Conservation (phyloP, 2,797 vertebrate genomes). For the Ctenosaura bakeri region DNA sequence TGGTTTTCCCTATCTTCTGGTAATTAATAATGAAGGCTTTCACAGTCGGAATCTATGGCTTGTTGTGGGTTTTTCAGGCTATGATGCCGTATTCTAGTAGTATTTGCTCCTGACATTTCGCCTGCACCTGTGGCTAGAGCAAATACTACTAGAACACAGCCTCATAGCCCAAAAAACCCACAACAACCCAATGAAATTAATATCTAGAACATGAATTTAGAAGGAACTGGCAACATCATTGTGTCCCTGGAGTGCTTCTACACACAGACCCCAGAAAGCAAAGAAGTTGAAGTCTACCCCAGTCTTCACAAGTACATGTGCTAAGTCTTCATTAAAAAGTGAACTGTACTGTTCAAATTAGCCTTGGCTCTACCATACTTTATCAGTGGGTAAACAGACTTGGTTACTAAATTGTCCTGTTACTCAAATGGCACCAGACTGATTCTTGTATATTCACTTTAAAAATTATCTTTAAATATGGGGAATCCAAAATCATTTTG, state of each 20-base stretch:
- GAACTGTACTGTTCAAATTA: background rate
- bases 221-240: conserved; percentile 1
- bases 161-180: no score
- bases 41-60: no score
- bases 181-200: no score
- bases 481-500: background rate
- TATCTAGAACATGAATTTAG: background rate
- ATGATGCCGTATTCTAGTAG: no score
- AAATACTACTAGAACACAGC: no score
- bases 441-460: background rate
- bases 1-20: background rate
- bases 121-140: no score
- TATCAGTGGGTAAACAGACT: background rate
- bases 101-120: no score
- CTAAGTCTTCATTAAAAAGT: background rate
- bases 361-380: background rate
- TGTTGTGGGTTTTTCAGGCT: no score
- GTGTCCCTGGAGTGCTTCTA: background rate
- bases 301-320: background rate
- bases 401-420: conserved; percentile 3
- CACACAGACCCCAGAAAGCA: background rate
- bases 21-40: background rate
- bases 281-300: background rate
- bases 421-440: background rate
- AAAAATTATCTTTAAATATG: background rate